Evolutionary conservation across 2,888 invertebrate genomes (phyloP).

Genomic region (Mechanitis mazaeus): DNA sequence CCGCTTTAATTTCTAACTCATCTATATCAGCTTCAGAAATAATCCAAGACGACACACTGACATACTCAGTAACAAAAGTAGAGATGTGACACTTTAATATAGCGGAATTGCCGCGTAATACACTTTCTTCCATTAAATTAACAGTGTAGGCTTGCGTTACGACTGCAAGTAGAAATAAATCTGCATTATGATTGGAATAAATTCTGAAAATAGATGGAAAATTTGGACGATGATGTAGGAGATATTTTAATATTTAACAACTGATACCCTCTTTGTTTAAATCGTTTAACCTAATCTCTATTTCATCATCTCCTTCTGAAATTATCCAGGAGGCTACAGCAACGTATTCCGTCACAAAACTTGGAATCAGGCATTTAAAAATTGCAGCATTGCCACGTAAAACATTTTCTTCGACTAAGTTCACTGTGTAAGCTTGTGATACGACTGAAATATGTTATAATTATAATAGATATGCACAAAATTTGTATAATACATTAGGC

Average conservation of each 20-base stretch:
- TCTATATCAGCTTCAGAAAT: conserved; percentile 80
- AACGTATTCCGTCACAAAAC: conserved; percentile 91
- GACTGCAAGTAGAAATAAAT: conserved; percentile 78
- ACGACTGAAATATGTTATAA: conserved; percentile 56
- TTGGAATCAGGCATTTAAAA: conserved; percentile 88
- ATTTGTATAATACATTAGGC: neutral
- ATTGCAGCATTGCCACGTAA: conserved; percentile 88
- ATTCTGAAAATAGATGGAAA: neutral
- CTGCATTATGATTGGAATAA: conserved; percentile 17
- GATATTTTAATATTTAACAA: conserved; percentile 8
- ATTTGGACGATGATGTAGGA: neutral
- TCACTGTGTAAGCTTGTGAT: conserved; percentile 84
- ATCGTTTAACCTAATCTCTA: conserved; percentile 56
- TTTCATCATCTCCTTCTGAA: conserved; percentile 74
- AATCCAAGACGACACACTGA: conserved; percentile 90
- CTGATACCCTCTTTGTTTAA: conserved; percentile 52
- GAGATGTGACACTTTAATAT: conserved; percentile 95
- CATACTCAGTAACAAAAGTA: conserved; percentile 94
- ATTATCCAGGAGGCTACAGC: conserved; percentile 86
- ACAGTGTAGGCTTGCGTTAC: conserved; percentile 92
- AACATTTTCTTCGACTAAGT: conserved; percentile 91
- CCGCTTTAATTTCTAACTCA: conserved; percentile 68
- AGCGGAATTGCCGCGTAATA: conserved; percentile 91
- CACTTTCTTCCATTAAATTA: conserved; percentile 94
- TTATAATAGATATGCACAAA: neutral